Base-by-base conservation (phyloP, 2,113 vertebrate genomes). In the Gasterosteus aculeatus region DNA sequence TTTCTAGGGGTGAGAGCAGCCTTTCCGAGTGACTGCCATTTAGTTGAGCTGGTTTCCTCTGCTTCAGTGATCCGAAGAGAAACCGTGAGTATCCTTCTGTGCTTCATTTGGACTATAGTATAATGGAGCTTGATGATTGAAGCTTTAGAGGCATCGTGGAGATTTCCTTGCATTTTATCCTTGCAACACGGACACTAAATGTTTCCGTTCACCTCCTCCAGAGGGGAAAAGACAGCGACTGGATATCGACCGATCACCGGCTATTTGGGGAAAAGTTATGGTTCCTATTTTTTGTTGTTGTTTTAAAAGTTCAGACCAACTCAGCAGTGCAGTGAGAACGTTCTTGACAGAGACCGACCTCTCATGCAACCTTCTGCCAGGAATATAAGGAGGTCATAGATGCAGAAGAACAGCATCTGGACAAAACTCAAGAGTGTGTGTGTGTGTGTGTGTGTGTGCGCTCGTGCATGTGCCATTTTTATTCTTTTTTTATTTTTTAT, bases 1-100 rank as follows among this genome's bases (percentile, higher is more conserved):
- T 90, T 89, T 81, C 81, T 85, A 77, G 68, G 82, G 90, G 84
- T 81, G 85, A 89, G 84, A 85, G 75, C 44, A 89, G 83, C 75
- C 82, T 86, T 58, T 86, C 80, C 62, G 69, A 88, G 77, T 88
- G 66, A 86, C 85, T 86, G 77, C 85, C 62, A 72, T 88, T 89
- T 68, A 90, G 75, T 78, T 46, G 84, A 78, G 72, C 69, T 87
- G 78, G 73, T 81, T 82, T 75, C 79, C 57, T 84, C 64, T 75
- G 78, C 75, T 75, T 65, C 68, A 71, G 26, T 75, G 66, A 87
- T 87, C 84, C 85, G 66, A 77, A 77, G 77, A 82, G 57, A 85
- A 85, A 53, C 80, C 84, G 94, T 95, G 87, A 94, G 94, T 95
- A 94, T 90, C 61, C 47, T 75, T 76, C 74, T 82, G 26, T 72